Evolutionary conservation across 2,113 vertebrate species (phyloP).

Genomic region (Stegastes partitus): DNA sequence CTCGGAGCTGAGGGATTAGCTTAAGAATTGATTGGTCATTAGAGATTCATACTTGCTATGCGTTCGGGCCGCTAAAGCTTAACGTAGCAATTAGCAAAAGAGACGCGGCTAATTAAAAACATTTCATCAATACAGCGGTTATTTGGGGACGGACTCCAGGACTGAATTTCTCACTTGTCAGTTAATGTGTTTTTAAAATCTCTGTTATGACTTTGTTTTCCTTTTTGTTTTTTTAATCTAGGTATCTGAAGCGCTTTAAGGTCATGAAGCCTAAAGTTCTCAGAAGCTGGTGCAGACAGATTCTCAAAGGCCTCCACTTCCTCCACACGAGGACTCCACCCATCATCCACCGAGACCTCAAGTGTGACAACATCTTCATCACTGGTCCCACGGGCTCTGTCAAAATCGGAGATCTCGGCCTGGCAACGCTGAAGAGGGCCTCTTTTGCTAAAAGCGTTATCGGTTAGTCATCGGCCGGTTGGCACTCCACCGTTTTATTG

Average conservation of each 20-base stretch:
- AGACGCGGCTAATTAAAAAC: conserved; percentile 7
- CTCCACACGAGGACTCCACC: conserved; percentile 96
- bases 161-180: not conserved
- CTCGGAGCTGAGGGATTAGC: conserved; percentile 12
- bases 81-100: not conserved
- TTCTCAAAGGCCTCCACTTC: conserved; percentile 97
- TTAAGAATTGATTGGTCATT: conserved; percentile 19
- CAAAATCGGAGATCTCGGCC: conserved; percentile 96
- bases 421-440: conserved; percentile 96
- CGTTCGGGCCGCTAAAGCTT: not conserved
- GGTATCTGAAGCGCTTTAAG: conserved; percentile 98
- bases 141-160: not conserved
- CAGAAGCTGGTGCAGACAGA: conserved; percentile 97
- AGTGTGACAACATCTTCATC: conserved; percentile 99
- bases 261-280: conserved; percentile 99
- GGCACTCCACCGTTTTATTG: not conserved
- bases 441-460: conserved; percentile 99
- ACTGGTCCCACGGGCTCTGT: conserved; percentile 98
- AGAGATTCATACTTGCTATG: not conserved
- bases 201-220: not conserved
- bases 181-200: conserved; percentile 10
- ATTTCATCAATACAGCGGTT: conserved; percentile 10
- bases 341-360: conserved; percentile 98
- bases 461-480: conserved; percentile 81
- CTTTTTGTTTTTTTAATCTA: conserved; percentile 66